Evolutionary conservation across 2,113 vertebrate species (phyloP).

Genomic region (Campylomormyrus tamandua): DNA sequence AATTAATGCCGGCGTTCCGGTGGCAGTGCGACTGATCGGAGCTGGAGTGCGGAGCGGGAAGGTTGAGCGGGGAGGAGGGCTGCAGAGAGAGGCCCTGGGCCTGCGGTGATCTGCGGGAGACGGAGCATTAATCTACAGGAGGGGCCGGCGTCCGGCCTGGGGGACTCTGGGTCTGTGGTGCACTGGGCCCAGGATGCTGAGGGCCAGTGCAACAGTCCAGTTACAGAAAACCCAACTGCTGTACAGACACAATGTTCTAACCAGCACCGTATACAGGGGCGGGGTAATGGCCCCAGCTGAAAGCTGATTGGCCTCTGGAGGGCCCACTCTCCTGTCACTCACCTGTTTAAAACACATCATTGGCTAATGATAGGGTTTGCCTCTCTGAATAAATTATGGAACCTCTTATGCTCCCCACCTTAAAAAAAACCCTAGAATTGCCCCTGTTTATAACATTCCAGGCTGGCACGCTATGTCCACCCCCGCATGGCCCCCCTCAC

Average conservation of each 20-base stretch:
- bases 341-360: neutral
- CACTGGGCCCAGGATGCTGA: neutral
- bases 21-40: neutral
- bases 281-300: neutral
- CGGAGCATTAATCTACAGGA: neutral
- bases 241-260: neutral
- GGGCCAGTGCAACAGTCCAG: neutral
- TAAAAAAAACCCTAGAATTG: neutral
- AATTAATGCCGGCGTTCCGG: conserved; percentile 12
- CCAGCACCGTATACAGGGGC: neutral
- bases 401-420: neutral
- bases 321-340: neutral
- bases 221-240: neutral
- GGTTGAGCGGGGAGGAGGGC: neutral
- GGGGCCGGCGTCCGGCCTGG: neutral
- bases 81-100: neutral
- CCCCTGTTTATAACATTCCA: neutral
- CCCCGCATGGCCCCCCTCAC: neutral
- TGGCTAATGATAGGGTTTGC: neutral
- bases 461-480: neutral
- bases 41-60: neutral
- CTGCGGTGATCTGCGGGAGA: neutral
- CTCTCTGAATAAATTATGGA: neutral
- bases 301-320: neutral
- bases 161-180: neutral